phyloP scores from a whole-genome alignment of 2,113 vertebrate species.

The Colinus virginianus region DNA sequence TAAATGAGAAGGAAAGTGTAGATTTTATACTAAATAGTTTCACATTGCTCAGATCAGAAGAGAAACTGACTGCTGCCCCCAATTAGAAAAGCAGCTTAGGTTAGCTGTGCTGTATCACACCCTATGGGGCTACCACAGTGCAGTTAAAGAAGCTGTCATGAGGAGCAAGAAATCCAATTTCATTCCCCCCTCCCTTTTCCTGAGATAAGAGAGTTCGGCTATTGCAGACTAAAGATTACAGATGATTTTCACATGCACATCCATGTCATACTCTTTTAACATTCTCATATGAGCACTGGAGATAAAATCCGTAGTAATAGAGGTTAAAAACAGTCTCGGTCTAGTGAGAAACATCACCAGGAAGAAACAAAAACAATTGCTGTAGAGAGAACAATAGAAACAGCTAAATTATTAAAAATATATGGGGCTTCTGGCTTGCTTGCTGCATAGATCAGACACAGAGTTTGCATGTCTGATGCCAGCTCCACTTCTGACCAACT shows the following conservation, averaged over 20 bases:
- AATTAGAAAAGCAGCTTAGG: slow-evolving; percentile 45
- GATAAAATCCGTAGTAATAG: slow-evolving; percentile 3
- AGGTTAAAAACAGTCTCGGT: not conserved
- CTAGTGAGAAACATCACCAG: not conserved
- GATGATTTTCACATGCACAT: slow-evolving; percentile 40
- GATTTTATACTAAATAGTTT: not conserved
- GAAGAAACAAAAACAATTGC: slow-evolving; percentile 15
- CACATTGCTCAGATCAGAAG: not conserved
- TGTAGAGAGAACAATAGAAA: not conserved
- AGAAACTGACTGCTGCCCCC: not conserved
- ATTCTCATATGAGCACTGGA: slow-evolving; percentile 11
- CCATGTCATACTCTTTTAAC: slow-evolving; percentile 31
- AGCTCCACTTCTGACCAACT: not conserved
- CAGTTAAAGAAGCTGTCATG: not conserved
- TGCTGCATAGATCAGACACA: not conserved
- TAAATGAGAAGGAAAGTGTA: not conserved
- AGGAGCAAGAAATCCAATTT: slow-evolving; percentile 56
- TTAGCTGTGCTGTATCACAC: not conserved
- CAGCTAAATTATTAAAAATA: not conserved
- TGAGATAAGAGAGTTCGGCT: slow-evolving; percentile 55
- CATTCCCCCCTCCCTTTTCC: not conserved
- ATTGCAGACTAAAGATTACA: slow-evolving; percentile 54
- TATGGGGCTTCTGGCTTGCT: not conserved
- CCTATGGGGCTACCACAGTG: not conserved
- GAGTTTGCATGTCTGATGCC: accelerated